Base-by-base conservation (phyloP, 2,797 vertebrate species). In the Falco concolor region DNA sequence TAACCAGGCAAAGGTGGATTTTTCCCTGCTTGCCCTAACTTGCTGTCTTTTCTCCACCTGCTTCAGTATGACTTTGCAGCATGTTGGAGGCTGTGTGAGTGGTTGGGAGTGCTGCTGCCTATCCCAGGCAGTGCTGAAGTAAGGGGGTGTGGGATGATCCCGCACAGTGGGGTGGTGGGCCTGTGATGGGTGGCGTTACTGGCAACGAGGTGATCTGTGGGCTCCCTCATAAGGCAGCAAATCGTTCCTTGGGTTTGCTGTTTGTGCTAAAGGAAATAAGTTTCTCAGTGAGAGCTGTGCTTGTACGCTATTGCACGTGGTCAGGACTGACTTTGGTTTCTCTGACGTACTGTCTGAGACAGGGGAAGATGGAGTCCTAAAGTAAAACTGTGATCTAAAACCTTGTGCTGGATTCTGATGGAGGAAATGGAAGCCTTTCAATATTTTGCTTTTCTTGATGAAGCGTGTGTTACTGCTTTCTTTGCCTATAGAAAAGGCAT, bases 61-160 rank as follows among this genome's bases (percentile, higher is more conserved):
- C 54, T 63, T 76, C 22, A 40, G 27, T 21, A 27, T 64, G 47
- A 19, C 50, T 87, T 84, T 49, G 59, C 59, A 69, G n/a, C 1
- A 0, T 67, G 5, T 59, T 0, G 2, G 14, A 56, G 70, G 45
- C 17, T 68, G 0, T 1, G 0, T 49, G 50, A 15, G 24, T 40
- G 21, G 19, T 36, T 28, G 30, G 36, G 50, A 81, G n/a, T 1
- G 2, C 45, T 80, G 36, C 12, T 74, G 49, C 64, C 50, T 34
- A 1, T 11, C 70, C 38, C 42, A 21, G 50, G 15, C 57, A 28
- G 49, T 32, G 63, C 61, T 65, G 54, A 54, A 74, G 16, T 76
- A 36, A 36, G 7, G 44, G 22, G 30, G 47, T 2, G 2, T 81
- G 57, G 9, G 61, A 14, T 74, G n/a, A 44, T 42, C n/a, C 47